Evolutionary conservation across 2,113 vertebrate species (phyloP), one percentile per base, ranked within the genome.

Genomic region (Urocolius indicus): DNA sequence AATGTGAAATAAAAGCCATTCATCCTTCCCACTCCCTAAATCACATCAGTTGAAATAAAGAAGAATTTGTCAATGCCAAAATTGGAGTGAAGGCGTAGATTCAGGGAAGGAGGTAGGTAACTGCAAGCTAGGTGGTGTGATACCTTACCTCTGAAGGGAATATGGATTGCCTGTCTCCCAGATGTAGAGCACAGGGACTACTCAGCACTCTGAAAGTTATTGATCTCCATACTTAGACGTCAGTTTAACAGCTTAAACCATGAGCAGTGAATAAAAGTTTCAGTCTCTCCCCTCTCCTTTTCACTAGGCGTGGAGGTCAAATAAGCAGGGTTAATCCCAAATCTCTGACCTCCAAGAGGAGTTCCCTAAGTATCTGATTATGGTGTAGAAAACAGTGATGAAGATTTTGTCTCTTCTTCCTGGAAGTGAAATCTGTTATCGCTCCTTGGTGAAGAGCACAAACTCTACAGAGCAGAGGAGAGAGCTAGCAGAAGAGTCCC

Each of bases 1-100:
- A 87, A 82, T 63, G 71, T 86, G 84, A 83, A 93, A 95, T 90
- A 94, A 94, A 95, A 91, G 75, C 43, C 51, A 48, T 88, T 88
- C 45, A 85, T 94, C 78, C 78, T 94, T 91, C 72, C 84, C 43
- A 67, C 58, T 90, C 84, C 48, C 32, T 86, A 82, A 93, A 93
- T 94, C 67, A 67, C 52, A 55, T 52, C 52, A 59, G 32, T 6
- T 93, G 91, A 93, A 95, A 79, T 41, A 93, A 90, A 90, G 34
- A 20, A 93, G 78, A 85, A 88, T 63, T 75, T 74, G 34, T 63
- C 15, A 2, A n/a, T 89, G 82, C 38, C 74, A 63, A 91, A 94
- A 91, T 4, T 87, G 55, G 34, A 46, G 43, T 58, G 38, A 94
- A 93, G 51, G 26, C 0, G 0, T 41, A 58, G 81, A 76, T 63